Conservation (phyloP, 2,113 vertebrate genomes). For the Odontesthes bonariensis region DNA sequence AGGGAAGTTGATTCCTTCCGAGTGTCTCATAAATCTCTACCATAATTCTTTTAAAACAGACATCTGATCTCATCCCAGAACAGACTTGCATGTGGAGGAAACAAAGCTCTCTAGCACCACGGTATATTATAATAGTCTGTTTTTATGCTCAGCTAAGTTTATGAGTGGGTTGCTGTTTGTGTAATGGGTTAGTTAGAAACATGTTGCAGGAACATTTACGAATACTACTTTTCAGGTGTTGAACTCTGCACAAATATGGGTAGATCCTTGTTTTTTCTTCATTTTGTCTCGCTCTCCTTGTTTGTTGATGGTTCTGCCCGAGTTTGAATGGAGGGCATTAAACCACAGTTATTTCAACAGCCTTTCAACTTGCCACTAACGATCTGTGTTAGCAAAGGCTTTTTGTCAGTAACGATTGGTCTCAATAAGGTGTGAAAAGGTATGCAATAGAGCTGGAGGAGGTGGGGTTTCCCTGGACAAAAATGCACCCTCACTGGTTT, state of each 20-base stretch:
- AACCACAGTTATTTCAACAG: neutral
- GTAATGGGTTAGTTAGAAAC: slow-evolving; percentile 14
- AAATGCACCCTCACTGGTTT: slow-evolving; percentile 70
- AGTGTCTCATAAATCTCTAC: neutral
- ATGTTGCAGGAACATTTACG: slow-evolving; percentile 3
- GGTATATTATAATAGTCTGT: slow-evolving; percentile 26
- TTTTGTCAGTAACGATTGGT: slow-evolving; percentile 10
- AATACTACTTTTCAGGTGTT: slow-evolving; percentile 13
- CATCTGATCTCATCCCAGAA: slow-evolving; percentile 32
- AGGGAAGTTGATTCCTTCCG: slow-evolving; percentile 23
- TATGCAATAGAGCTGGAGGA: slow-evolving; percentile 4
- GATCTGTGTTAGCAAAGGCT: slow-evolving; percentile 4
- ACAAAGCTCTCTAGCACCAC: slow-evolving; percentile 1
- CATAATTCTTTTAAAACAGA: slow-evolving; percentile 19
- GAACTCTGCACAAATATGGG: neutral
- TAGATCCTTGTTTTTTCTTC: neutral
- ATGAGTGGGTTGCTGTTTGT: slow-evolving; percentile 35
- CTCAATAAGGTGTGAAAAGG: slow-evolving; percentile 19
- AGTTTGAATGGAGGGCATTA: neutral
- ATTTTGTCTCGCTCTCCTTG: neutral
- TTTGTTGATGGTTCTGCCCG: neutral
- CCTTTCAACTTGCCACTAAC: neutral
- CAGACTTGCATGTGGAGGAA: slow-evolving; percentile 35
- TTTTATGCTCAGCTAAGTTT: slow-evolving; percentile 27
- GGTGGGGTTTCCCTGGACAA: slow-evolving; percentile 52